phyloP scores from a whole-genome alignment of 2,888 invertebrate genomes.

The Mythimna lalbum region DNA sequence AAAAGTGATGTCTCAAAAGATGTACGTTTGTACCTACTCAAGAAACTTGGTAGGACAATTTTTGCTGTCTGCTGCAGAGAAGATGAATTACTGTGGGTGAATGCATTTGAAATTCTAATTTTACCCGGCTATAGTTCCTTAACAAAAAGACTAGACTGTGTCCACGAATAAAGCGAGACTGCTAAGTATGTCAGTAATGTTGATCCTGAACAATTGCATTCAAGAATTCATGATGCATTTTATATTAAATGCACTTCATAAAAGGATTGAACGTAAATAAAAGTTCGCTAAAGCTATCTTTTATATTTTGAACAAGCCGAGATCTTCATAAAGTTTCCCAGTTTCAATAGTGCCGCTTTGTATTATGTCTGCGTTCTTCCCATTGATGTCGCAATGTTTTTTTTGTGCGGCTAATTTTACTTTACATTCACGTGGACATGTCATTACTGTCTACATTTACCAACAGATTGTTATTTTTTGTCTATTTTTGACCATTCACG shows the following conservation, averaged over 20 bases:
- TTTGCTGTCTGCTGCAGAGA: conserved; percentile 52
- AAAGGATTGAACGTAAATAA: conserved; percentile 22
- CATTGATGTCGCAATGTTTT: conserved; percentile 67
- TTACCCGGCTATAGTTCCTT: conserved; percentile 69
- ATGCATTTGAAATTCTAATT: conserved; percentile 79
- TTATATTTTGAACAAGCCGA: conserved; percentile 16
- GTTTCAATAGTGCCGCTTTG: conserved; percentile 33
- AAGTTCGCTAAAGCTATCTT: background rate
- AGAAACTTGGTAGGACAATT: conserved; percentile 37
- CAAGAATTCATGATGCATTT: conserved; percentile 39
- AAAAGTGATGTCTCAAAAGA: conserved; percentile 66
- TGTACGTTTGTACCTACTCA: conserved; percentile 60
- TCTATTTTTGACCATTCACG: conserved; percentile 77
- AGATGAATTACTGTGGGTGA: conserved; percentile 73
- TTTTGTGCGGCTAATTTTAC: conserved; percentile 75
- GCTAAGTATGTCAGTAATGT: conserved; percentile 80
- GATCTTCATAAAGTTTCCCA: conserved; percentile 17
- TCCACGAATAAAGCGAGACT: conserved; percentile 80
- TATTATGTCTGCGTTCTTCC: conserved; percentile 44
- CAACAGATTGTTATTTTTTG: conserved; percentile 78
- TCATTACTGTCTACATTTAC: conserved; percentile 85
- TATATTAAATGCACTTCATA: conserved; percentile 24
- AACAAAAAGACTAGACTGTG: conserved; percentile 73
- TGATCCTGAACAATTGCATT: conserved; percentile 65
- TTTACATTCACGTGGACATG: conserved; percentile 75